These are phyloP conservation scores for Myoxocephalus aenaeus DNA, from an alignment of 2,797 vertebrate species.

Conservation along the genomic window DNA sequence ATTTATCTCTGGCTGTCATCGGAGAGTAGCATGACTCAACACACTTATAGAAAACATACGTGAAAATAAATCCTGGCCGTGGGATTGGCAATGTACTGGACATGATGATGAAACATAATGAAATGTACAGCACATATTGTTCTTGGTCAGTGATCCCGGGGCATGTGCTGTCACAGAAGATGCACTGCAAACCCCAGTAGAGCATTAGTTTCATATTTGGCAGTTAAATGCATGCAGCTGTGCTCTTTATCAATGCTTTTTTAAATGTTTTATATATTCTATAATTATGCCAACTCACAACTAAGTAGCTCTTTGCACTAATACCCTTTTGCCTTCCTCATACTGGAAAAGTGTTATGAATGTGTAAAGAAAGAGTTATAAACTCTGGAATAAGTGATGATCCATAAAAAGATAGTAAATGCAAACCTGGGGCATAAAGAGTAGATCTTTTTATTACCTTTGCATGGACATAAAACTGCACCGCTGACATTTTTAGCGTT, in stretches of 20 bases:
- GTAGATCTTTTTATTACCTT: constrained; percentile 36
- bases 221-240: constrained; percentile 50
- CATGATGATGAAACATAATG: constrained; percentile 7
- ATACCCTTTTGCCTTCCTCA: constrained; percentile 9
- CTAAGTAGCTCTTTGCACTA: background rate
- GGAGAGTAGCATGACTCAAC: constrained; percentile 9
- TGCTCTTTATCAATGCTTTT: constrained; percentile 33
- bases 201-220: constrained; percentile 29
- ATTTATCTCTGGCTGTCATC: background rate
- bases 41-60: constrained; percentile 27
- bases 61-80: background rate
- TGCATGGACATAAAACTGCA: constrained; percentile 38
- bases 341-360: constrained; percentile 14
- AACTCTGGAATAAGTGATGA: constrained; percentile 18
- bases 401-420: constrained; percentile 34
- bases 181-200: constrained; percentile 29
- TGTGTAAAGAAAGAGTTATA: constrained; percentile 39
- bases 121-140: constrained; percentile 31
- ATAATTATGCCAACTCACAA: background rate
- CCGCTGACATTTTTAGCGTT: constrained; percentile 46
- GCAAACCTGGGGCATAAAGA: constrained; percentile 26
- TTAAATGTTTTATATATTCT: constrained; percentile 22
- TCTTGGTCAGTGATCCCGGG: constrained; percentile 6
- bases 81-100: constrained; percentile 17
- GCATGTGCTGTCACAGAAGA: constrained; percentile 46